Evolutionary conservation across 1,140 invertebrate genomes (phyloP), one percentile per base, ranked within the genome.

Genomic region (Bombus soroeensis): DNA sequence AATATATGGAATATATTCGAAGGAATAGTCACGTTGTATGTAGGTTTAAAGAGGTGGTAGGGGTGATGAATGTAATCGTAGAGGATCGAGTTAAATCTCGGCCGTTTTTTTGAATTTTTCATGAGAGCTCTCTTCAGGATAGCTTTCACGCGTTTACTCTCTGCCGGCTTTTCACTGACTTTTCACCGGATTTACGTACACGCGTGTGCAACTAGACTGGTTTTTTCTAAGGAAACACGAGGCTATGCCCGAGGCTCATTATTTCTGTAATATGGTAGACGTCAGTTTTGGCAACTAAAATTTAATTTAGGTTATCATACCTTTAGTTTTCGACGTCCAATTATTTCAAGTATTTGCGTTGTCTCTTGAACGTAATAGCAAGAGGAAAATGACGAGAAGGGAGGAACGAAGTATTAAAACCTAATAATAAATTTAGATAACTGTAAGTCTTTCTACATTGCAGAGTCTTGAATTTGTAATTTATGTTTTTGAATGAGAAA

Each of bases 51-150:
- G 13, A 32, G 34, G 39, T 28, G 22, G 3, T 4, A 9, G 3
- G 18, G 8, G 25, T 53, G 39, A 15, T 15, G 32, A 37, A n/a
- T 47, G 34, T 68, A 70, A 80, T 70, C 37, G 37, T 28, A 22
- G 43, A 5, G 37, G 78, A 70, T 68, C 32, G 25, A 41, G 43
- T 70, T 80, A 80, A 80, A 68, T 47, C 78, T 80, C 66, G 41
- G 39, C 0, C n/a, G 32, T 72, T 43, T 28, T 68, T 66, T 68
- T 79, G 28, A 18, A 34, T 68, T 68, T 47, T 68, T 68, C 77
- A 47, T 43, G 43, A 80, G 78, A 47, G 43, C 34, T 18, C 78
- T 80, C 34, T 32, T 53, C 64, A 12, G 22, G 9, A 53, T n/a
- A 25, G 59, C 62, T 78, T 43, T 79, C 47, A 37, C 77, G 13